Percentiles rank a stretch among this genome's conserved stretches.
Conservation (phyloP, 2,797 vertebrate genomes). For the Poeciliopsis paucimaculata region DNA sequence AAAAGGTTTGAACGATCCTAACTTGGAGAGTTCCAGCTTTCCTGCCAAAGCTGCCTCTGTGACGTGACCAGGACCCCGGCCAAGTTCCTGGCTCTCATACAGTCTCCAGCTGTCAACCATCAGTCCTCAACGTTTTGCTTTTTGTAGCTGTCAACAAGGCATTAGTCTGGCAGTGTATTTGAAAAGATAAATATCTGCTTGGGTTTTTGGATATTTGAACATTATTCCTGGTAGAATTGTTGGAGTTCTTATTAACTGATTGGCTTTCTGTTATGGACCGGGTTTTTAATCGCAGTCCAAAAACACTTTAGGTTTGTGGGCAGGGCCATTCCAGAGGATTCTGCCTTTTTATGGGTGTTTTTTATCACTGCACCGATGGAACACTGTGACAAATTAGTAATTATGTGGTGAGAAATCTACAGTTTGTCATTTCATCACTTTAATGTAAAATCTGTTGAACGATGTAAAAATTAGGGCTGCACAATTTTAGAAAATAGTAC, state of each 20-base stretch:
- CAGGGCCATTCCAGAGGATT: neutral
- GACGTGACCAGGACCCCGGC: neutral
- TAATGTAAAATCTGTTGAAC: neutral
- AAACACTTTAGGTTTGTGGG: neutral
- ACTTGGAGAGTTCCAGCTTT: neutral
- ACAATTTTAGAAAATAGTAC: no score
- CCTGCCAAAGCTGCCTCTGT: neutral
- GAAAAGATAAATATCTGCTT: slow-evolving; percentile 1
- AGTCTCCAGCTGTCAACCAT: neutral
- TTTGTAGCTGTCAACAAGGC: neutral
- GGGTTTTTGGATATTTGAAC: neutral
- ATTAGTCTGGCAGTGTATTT: neutral
- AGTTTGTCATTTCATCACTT: neutral
- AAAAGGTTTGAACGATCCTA: neutral
- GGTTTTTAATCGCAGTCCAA: neutral
- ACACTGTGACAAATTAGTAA: neutral
- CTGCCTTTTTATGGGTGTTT: neutral
- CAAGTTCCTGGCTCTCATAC: neutral
- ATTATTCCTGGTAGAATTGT: neutral
- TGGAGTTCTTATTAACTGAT: neutral
- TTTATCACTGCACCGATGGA: neutral
- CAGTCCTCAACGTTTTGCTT: neutral
- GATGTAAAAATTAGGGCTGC: no score
- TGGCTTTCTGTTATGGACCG: neutral
- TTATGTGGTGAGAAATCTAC: neutral